These are phyloP conservation scores for Cassiopea andromeda DNA, from an alignment of 30 jellyfish, hydroid and myxozoan genomes.

Conservation along the genomic window DNA sequence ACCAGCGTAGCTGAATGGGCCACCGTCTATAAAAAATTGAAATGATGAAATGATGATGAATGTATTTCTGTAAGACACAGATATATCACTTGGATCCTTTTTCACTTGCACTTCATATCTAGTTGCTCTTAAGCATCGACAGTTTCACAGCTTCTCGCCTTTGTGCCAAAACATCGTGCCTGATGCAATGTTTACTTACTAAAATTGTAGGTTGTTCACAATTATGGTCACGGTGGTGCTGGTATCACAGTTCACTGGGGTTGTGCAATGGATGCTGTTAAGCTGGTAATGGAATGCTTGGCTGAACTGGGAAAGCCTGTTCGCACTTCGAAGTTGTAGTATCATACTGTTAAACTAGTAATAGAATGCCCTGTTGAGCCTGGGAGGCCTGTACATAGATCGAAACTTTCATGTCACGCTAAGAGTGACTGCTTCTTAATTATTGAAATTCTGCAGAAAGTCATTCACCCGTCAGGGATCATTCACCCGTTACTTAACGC, in stretches of 20 bases:
- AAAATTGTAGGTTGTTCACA: conserved; percentile 83
- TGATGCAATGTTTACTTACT: neutral
- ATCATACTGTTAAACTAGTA: conserved; percentile 19
- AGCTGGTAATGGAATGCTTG: conserved; percentile 50
- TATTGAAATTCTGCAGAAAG: too few species aligned
- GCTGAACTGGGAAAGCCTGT: conserved; percentile 38
- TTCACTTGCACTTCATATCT: too few species aligned
- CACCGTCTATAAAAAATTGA: too few species aligned
- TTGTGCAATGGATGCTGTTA: conserved; percentile 87
- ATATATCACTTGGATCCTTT: too few species aligned
- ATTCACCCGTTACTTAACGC: too few species aligned
- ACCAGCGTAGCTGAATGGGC: too few species aligned
- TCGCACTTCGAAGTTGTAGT: conserved; percentile 12
- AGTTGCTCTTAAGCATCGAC: too few species aligned
- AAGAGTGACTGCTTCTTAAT: too few species aligned
- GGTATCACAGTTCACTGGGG: conserved; percentile 98
- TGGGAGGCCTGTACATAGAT: neutral
- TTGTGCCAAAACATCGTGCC: neutral
- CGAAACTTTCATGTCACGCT: neutral
- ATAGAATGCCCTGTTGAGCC: conserved; percentile 50
- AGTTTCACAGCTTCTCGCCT: too few species aligned
- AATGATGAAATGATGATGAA: too few species aligned
- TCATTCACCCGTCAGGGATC: too few species aligned
- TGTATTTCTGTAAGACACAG: too few species aligned
- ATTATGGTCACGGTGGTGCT: conserved; percentile 96